phyloP scores from a whole-genome alignment of 2,797 vertebrate species.

The Pseudochaenichthys georgianus region DNA sequence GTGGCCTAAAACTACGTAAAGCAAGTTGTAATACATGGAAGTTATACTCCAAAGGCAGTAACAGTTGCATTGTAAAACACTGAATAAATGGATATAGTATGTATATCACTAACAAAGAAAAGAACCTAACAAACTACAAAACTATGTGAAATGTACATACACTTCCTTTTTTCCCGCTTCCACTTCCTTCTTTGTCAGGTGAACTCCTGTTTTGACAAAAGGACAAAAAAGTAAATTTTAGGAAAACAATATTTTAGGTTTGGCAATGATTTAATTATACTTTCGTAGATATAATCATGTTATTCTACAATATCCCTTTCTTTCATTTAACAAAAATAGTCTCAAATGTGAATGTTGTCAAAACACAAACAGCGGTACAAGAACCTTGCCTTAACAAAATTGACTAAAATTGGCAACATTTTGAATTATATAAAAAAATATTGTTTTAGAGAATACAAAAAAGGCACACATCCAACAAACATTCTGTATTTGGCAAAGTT shows the following conservation, averaged over 20 bases:
- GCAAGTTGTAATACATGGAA: background rate
- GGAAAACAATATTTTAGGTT: background rate
- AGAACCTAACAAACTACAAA: background rate
- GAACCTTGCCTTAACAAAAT: background rate
- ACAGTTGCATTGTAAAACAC: background rate
- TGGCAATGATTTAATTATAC: background rate
- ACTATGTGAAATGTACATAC: constrained; percentile 51
- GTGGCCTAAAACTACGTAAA: background rate
- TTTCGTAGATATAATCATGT: background rate
- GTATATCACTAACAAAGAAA: background rate
- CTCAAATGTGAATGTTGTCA: background rate
- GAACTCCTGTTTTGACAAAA: constrained; percentile 87
- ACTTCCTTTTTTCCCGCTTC: constrained; percentile 86
- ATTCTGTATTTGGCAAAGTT: background rate
- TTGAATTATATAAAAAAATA: background rate
- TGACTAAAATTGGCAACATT: background rate
- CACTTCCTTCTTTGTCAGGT: constrained; percentile 94
- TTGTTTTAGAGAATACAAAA: background rate
- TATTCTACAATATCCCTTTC: no score
- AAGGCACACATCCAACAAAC: background rate
- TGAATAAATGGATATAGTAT: background rate
- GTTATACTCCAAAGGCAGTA: background rate
- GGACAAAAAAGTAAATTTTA: background rate
- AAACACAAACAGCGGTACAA: background rate
- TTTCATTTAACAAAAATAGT: background rate